Percentiles rank a stretch among this genome's conserved stretches.
Conservation (phyloP, 1,140 invertebrate genomes). For the Adoxophyes honmai region DNA sequence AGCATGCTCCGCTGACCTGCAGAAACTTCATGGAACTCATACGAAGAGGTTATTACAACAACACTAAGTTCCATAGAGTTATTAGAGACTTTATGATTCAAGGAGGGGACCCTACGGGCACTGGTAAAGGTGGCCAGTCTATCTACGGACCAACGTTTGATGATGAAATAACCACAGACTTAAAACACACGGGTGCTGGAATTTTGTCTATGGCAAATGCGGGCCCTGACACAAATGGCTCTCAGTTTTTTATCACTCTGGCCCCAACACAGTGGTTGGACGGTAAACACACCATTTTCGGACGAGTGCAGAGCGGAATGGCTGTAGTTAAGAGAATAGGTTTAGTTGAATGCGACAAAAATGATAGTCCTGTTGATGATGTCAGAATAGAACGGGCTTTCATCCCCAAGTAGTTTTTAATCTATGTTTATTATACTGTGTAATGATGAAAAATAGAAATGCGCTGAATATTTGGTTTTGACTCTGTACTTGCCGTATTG, state of each 20-base stretch:
- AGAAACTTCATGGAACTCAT: conserved; percentile 97
- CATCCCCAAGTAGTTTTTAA: conserved; percentile 70
- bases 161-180: conserved; percentile 96
- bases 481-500: too few relatives aligned
- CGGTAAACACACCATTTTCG: conserved; percentile 98
- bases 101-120: conserved; percentile 95
- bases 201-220: conserved; percentile 89
- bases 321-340: conserved; percentile 93
- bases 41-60: conserved; percentile 96
- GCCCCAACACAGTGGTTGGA: conserved; percentile 98
- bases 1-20: conserved; percentile 96
- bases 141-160: conserved; percentile 97
- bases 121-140: conserved; percentile 95
- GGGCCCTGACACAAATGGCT: conserved; percentile 97
- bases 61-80: conserved; percentile 96
- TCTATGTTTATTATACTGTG: background rate
- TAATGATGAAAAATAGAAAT: too few relatives aligned
- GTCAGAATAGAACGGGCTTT: conserved; percentile 90
- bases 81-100: conserved; percentile 99
- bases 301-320: conserved; percentile 92
- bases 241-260: conserved; percentile 98
- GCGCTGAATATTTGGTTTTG: too few relatives aligned
- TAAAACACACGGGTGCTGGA: conserved; percentile 94
- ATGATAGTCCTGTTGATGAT: conserved; percentile 93
- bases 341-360: conserved; percentile 93